A percentile compares a stretch with the other conserved stretches of the same genome.
Conservation (phyloP, 2,797 vertebrate species). For the Mustela erminea region DNA sequence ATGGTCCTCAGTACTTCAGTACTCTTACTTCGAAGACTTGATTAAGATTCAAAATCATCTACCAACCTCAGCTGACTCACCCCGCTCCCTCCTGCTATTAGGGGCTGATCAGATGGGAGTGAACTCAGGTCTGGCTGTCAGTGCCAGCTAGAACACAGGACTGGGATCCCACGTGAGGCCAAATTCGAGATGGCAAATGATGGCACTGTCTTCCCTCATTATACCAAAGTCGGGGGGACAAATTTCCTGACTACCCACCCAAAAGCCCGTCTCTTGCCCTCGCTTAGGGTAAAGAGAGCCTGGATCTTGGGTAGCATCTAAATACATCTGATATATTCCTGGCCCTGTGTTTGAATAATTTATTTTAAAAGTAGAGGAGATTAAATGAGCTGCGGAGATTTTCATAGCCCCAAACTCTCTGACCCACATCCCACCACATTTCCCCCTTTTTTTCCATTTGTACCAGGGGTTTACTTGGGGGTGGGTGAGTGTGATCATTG, state of each 20-base stretch:
- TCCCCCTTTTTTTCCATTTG: background rate
- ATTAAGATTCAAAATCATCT: background rate
- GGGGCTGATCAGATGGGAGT: no score
- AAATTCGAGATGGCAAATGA: background rate
- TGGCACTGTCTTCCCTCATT: fast-evolving
- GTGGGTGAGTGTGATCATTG: no score
- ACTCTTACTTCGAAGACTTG: background rate
- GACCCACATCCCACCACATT: no score
- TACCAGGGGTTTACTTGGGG: background rate
- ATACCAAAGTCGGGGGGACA: background rate
- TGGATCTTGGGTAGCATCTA: background rate
- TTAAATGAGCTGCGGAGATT: background rate
- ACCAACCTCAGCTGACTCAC: background rate
- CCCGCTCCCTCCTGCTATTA: no score
- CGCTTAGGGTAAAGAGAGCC: background rate
- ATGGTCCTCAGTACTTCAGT: fast-evolving
- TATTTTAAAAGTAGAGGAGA: background rate
- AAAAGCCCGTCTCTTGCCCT: background rate
- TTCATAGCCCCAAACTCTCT: background rate
- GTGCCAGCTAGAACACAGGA: background rate
- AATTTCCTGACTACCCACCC: no score
- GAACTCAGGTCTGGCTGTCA: background rate
- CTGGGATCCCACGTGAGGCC: fast-evolving
- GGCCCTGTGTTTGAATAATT: background rate
- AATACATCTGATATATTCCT: fast-evolving